Conservation (phyloP, 2,888 invertebrate species). For the Ochropleura leucogaster region DNA sequence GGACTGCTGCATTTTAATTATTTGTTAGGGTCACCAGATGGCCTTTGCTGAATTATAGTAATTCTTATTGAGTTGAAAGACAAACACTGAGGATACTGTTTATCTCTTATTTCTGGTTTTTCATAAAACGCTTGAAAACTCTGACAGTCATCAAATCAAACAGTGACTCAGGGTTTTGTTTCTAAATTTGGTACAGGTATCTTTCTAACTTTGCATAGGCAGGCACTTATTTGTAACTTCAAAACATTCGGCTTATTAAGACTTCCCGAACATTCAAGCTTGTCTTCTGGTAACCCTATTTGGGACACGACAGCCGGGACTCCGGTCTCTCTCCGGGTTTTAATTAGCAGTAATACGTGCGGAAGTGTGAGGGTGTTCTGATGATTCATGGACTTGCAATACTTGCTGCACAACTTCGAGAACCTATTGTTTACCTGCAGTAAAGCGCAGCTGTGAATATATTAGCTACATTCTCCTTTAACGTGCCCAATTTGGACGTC, state of each 20-base stretch:
- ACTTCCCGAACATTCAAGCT: constrained; percentile 3
- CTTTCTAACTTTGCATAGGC: constrained; percentile 1
- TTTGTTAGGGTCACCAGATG: constrained; percentile 52
- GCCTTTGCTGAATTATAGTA: not conserved
- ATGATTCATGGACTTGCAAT: constrained; percentile 74
- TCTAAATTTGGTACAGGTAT: not conserved
- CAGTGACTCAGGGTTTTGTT: not conserved
- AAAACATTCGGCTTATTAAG: not conserved
- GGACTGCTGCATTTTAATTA: constrained; percentile 65
- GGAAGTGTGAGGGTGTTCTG: constrained; percentile 75
- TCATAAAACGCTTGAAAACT: not conserved
- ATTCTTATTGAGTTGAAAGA: not conserved
- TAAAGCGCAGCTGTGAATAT: constrained; percentile 65
- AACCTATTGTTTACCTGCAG: constrained; percentile 63
- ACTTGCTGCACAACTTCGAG: constrained; percentile 50
- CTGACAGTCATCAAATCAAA: not conserved
- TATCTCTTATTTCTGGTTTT: not conserved
- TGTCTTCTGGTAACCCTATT: constrained; percentile 50
- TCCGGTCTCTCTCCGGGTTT: constrained; percentile 64
- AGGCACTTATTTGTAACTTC: constrained; percentile 13
- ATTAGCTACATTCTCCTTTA: constrained; percentile 56
- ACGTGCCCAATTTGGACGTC: constrained; percentile 61
- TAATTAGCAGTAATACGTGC: constrained; percentile 74
- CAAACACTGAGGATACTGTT: not conserved
- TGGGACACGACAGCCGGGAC: constrained; percentile 41